Conservation (phyloP, 2,113 vertebrate species). For the Salminus brasiliensis region DNA sequence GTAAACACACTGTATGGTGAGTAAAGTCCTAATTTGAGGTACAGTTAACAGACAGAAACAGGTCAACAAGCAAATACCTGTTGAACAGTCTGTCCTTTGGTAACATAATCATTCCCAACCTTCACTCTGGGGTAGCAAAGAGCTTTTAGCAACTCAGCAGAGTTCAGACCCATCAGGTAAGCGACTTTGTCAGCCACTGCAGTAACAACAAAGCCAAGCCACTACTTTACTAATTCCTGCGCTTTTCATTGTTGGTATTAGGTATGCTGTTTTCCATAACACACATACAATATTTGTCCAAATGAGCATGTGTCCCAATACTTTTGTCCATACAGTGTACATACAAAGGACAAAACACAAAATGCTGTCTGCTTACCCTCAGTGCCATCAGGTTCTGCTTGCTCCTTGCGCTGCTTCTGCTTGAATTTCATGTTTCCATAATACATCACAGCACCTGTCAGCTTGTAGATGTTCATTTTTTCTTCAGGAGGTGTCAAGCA, state of each 20-base stretch:
- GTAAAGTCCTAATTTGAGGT: background rate
- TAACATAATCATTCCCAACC: conserved; percentile 69
- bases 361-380: no score
- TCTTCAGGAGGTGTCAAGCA: conserved; percentile 44
- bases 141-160: conserved; percentile 66
- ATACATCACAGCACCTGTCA: conserved; percentile 70
- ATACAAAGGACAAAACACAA: no score
- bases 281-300: no score
- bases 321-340: no score
- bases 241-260: no score
- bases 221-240: conserved; percentile 57
- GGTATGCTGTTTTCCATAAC: no score
- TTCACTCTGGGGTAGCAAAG: conserved; percentile 71
- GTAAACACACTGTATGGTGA: background rate
- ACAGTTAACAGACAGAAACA: background rate
- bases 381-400: no score
- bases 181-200: conserved; percentile 69
- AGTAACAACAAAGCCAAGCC: background rate
- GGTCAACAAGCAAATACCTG: conserved; percentile 52
- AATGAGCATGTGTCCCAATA: no score
- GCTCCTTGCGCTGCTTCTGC: no score
- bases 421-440: conserved; percentile 79
- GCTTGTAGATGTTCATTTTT: conserved; percentile 66
- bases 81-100: conserved; percentile 69
- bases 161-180: conserved; percentile 68